Base-by-base conservation (phyloP, 2,888 invertebrate genomes). In the Drosophila paramelanica region DNA sequence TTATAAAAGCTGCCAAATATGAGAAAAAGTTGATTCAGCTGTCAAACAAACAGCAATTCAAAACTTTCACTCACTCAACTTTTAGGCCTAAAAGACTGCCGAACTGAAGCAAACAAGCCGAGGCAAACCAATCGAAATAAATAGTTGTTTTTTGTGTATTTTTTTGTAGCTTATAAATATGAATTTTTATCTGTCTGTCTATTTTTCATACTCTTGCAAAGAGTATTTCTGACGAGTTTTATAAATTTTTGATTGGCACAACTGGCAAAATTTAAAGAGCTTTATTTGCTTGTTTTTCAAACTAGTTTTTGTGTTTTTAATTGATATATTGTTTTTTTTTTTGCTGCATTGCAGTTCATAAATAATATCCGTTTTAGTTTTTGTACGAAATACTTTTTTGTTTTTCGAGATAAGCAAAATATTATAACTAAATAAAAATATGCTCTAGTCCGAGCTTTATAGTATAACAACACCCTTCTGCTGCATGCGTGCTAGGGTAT, bases 61-160 rank as follows among this genome's bases (percentile, higher is more conserved):
- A 52, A 57, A 68, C 72, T 73, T 73, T 73, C 72, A 62, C 74
- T 69, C 8, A 11, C 10, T 20, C 20, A 8, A 14, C 7, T 50
- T 31, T 1, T 55, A 74, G 69, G 75, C 72, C 62, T 68, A 39
- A 51, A 56, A 51, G 31, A 25, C 3, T 4, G 57, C 14, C 41
- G 13, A 33, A 46, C 31, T 53, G 25, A 36, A 36, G 23, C n/a
- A 27, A 51, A 55, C 20, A 45, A 41, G 23, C 33, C n/a, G 31
- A 43, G 5, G 5, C 31, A 41, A 58, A 31, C 41, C 23, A 61
- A 61, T 31, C n/a, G 17, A 31, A 46, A 46, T 23, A 39, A 33
- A 61, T 51, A 50, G 7, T 14, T 36, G 27, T 33, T 25, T 36
- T 45, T 36, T 25, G 23, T 23, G 17, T 17, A 17, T 36, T 36